Percentiles rank a stretch among this genome's conserved stretches.
phyloP scores from a whole-genome alignment of 2,113 vertebrate genomes.

The Merops nubicus region DNA sequence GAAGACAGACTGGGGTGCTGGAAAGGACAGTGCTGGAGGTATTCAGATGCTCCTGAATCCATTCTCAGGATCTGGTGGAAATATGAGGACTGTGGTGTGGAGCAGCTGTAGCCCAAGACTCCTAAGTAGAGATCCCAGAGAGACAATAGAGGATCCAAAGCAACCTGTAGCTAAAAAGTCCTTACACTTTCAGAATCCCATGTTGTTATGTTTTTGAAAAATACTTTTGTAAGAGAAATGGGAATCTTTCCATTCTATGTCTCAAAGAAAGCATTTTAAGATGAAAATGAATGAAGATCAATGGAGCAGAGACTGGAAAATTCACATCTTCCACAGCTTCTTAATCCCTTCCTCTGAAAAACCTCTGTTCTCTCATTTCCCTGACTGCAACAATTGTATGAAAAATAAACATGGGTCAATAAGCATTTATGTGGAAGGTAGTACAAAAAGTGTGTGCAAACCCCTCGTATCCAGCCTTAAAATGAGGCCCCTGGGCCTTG shows the following conservation, averaged over 20 bases:
- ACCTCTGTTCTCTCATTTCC: not conserved
- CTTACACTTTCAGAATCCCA: not conserved
- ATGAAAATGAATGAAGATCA: not conserved
- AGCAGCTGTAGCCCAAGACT: not conserved
- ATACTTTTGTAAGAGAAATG: not conserved
- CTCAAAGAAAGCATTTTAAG: not conserved
- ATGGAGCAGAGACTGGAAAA: not conserved
- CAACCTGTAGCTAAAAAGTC: not conserved
- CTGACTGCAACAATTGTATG: not conserved
- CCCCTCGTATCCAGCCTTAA: not conserved
- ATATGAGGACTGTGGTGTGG: accelerated
- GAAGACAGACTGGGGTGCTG: not conserved
- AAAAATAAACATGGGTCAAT: not conserved
- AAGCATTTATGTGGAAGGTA: not conserved
- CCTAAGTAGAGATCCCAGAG: not conserved
- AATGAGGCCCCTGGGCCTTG: not conserved
- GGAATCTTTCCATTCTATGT: not conserved
- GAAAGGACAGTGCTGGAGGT: not conserved
- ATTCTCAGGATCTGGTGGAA: not conserved
- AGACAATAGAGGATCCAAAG: not conserved
- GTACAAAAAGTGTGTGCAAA: not conserved
- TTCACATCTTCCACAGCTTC: not conserved
- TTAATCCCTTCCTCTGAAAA: not conserved
- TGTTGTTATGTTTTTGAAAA: not conserved
- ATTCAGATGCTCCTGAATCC: not conserved